Base-by-base conservation (phyloP, 2,797 vertebrate genomes). In the Pseudochaenichthys georgianus region DNA sequence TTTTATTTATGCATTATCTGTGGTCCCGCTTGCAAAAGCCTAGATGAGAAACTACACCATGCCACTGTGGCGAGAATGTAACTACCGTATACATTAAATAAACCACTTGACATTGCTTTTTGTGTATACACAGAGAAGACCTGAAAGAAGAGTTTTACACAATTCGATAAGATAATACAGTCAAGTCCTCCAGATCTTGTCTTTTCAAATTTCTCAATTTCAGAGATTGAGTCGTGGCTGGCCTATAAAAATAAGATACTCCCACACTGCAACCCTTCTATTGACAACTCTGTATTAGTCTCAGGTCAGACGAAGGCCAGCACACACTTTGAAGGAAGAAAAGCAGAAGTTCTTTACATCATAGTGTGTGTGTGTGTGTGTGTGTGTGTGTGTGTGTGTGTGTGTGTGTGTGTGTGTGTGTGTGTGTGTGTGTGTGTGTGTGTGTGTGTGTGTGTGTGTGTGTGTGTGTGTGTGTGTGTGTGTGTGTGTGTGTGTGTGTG, bases 1-100 rank as follows among this genome's bases (percentile, higher is more conserved):
- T 50, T 84, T 78, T 75, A 72, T 72, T 55, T 34, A 55, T 62
- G 57, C 48, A 70, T 79, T 65, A 81, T 81, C 67, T 61, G 50
- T 46, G 43, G 34, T 48, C 62, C 78, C 28, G 28, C 23, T 77
- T 21, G 12, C n/a, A 51, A 51, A 63, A 65, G 17, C 19, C 5
- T 47, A 21, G 64, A 76, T 43, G 67, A 71, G 67, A 75, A 46
- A 75, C 55, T 60, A 46, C 47, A 58, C 43, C 42, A 55, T 61
- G 48, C 54, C 34, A 3, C 48, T 45, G 64, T 7, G 3, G 19
- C 2, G 0, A 4, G 4, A 52, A 62, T 11, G 60, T 51, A 55
- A 17, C 59, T 53, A 21, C 21, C 21, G 21, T 21, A 21, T 21
- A 47, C 72, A 82, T 78, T 42, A 78, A 31, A 64, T 38, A 73